Conservation (phyloP, 2,888 invertebrate species). For the Acronicta aceris region DNA sequence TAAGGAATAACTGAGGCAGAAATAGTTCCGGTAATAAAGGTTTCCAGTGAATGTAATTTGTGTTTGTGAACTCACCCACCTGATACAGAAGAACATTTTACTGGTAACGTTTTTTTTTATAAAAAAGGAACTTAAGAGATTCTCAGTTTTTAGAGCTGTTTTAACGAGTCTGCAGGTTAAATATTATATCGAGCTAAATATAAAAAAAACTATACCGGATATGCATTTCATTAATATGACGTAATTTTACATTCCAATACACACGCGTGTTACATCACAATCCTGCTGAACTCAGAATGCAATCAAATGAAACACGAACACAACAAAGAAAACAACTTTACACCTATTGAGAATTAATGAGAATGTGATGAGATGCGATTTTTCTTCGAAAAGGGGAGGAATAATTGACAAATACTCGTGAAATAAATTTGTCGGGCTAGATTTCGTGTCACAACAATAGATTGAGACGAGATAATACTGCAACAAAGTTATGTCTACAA, state of each 20-base stretch:
- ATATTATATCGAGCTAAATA: conserved; percentile 19
- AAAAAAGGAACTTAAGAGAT: background rate
- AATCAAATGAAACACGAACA: conserved; percentile 17
- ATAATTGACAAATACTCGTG: too few relatives aligned
- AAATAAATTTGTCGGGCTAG: too few relatives aligned
- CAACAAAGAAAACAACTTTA: background rate
- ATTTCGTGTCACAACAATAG: too few relatives aligned
- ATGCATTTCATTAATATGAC: conserved; percentile 34
- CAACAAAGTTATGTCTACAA: too few relatives aligned
- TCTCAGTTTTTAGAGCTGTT: background rate
- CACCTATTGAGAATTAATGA: background rate
- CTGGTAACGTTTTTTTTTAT: too few relatives aligned
- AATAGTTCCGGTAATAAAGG: background rate
- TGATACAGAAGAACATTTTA: too few relatives aligned
- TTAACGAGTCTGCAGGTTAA: conserved; percentile 4
- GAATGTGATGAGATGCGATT: too few relatives aligned
- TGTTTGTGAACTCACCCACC: too few relatives aligned
- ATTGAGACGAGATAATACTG: too few relatives aligned
- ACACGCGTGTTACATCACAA: conserved; percentile 36
- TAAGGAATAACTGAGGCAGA: conserved; percentile 11
- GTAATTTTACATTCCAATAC: conserved; percentile 42
- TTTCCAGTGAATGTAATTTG: too few relatives aligned
- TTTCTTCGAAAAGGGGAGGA: too few relatives aligned
- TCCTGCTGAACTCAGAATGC: conserved; percentile 14
- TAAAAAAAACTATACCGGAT: conserved; percentile 46